Evolutionary conservation across 2,888 invertebrate species (phyloP).

Genomic region (Aleiodes alternator): DNA sequence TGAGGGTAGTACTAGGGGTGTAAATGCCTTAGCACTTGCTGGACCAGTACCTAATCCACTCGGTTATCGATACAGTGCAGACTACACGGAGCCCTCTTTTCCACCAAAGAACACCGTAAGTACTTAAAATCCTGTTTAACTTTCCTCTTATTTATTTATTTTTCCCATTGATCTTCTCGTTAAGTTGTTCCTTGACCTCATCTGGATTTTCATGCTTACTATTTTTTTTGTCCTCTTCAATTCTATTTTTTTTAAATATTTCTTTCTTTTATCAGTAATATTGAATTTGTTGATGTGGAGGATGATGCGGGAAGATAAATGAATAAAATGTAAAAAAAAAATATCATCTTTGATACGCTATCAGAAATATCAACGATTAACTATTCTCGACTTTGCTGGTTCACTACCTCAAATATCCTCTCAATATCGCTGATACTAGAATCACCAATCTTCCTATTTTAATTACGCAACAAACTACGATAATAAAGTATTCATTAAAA

Average conservation of each 20-base stretch:
- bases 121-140: constrained; percentile 66
- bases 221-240: neutral
- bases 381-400: too few species aligned
- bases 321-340: too few species aligned
- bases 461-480: neutral
- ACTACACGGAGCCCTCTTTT: constrained; percentile 87
- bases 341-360: too few species aligned
- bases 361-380: too few species aligned
- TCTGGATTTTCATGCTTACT: neutral
- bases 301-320: too few species aligned
- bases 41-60: constrained; percentile 86
- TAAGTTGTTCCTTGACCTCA: neutral
- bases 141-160: constrained; percentile 18
- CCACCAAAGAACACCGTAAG: constrained; percentile 83
- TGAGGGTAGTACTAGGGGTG: constrained; percentile 78
- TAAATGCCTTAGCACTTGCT: constrained; percentile 80
- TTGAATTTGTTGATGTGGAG: neutral
- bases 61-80: constrained; percentile 85
- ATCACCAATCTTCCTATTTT: neutral
- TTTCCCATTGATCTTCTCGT: neutral
- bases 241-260: too few species aligned
- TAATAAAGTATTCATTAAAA: constrained; percentile 37
- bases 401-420: too few species aligned
- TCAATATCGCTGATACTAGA: neutral
- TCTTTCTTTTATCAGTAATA: neutral